A percentile compares a stretch with the other conserved stretches of the same genome.
Evolutionary conservation across 2,888 invertebrate genomes (phyloP).

Genomic region (Notodromas monacha): DNA sequence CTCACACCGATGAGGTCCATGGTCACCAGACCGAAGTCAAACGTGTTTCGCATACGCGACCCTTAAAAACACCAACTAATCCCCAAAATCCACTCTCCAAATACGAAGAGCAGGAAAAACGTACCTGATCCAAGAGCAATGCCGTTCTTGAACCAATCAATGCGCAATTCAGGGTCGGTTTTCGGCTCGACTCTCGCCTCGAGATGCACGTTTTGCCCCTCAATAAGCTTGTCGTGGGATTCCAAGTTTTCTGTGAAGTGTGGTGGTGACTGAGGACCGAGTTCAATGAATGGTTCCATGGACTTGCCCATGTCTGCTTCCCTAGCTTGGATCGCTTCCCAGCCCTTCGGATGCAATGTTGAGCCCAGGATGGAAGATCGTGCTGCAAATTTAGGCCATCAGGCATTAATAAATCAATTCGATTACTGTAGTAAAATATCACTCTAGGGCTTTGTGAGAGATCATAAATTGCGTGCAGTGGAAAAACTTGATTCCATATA

Average conservation of each 20-base stretch:
- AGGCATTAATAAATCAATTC: neutral
- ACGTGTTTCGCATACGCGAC: slow-evolving; percentile 60
- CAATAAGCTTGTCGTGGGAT: slow-evolving; percentile 42
- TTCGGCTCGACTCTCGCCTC: slow-evolving; percentile 71
- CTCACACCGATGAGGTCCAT: slow-evolving; percentile 55
- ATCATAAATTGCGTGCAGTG: too few relatives aligned
- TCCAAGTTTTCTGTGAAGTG: slow-evolving; percentile 67
- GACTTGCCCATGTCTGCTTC: slow-evolving; percentile 72
- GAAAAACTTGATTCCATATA: too few relatives aligned
- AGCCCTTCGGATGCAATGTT: slow-evolving; percentile 56
- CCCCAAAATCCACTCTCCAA: too few relatives aligned
- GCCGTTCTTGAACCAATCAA: slow-evolving; percentile 82
- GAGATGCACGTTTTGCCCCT: slow-evolving; percentile 51
- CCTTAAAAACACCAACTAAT: too few relatives aligned
- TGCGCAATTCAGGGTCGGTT: slow-evolving; percentile 45
- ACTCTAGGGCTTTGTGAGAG: too few relatives aligned
- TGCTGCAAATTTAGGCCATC: slow-evolving; percentile 9
- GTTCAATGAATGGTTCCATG: slow-evolving; percentile 46
- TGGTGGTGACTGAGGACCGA: slow-evolving; percentile 45
- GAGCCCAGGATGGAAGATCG: slow-evolving; percentile 34
- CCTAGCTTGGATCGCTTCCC: slow-evolving; percentile 62
- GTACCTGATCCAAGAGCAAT: slow-evolving; percentile 40
- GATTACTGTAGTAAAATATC: too few relatives aligned
- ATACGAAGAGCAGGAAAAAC: too few relatives aligned
- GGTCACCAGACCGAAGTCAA: slow-evolving; percentile 85